Conservation (phyloP, 2,797 vertebrate genomes). For the Eutrigla gurnardus region DNA sequence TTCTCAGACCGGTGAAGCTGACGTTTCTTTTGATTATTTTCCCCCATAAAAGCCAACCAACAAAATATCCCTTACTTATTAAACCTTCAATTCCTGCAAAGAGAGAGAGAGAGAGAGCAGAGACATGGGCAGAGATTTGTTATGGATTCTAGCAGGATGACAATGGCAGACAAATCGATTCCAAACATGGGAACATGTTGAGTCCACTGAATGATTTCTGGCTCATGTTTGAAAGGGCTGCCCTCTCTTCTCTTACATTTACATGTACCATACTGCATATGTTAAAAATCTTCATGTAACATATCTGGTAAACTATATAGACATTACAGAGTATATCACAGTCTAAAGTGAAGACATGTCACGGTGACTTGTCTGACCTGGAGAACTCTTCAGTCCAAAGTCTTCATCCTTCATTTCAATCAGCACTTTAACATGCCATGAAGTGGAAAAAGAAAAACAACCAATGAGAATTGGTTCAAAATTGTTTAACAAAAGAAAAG, state of each 20-base stretch:
- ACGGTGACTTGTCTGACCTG: constrained; percentile 82
- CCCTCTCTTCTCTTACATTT: constrained; percentile 55
- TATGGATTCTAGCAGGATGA: constrained; percentile 78
- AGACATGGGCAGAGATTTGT: constrained; percentile 79
- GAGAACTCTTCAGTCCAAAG: constrained; percentile 82
- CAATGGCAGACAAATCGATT: constrained; percentile 75
- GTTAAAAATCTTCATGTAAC: constrained; percentile 8
- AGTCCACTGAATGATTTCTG: constrained; percentile 60
- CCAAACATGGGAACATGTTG: constrained; percentile 69
- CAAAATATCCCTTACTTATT: constrained; percentile 88
- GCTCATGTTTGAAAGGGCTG: constrained; percentile 61
- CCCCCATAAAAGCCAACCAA: constrained; percentile 72
- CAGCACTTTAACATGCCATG: constrained; percentile 85
- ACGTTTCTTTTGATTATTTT: constrained; percentile 49
- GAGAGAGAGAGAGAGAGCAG: constrained; percentile 74
- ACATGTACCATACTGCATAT: constrained; percentile 22
- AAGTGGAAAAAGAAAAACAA: constrained; percentile 80
- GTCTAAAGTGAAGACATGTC: constrained; percentile 64
- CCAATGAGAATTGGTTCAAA: constrained; percentile 74
- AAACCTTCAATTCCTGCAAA: constrained; percentile 91
- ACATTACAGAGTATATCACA: constrained; percentile 33
- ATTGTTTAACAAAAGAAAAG: constrained; percentile 65
- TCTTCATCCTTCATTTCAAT: constrained; percentile 87
- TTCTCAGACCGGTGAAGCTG: constrained; percentile 61
- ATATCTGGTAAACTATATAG: constrained; percentile 17